Conservation (phyloP, 2,888 invertebrate genomes). For the Oscheius sp. region DNA sequence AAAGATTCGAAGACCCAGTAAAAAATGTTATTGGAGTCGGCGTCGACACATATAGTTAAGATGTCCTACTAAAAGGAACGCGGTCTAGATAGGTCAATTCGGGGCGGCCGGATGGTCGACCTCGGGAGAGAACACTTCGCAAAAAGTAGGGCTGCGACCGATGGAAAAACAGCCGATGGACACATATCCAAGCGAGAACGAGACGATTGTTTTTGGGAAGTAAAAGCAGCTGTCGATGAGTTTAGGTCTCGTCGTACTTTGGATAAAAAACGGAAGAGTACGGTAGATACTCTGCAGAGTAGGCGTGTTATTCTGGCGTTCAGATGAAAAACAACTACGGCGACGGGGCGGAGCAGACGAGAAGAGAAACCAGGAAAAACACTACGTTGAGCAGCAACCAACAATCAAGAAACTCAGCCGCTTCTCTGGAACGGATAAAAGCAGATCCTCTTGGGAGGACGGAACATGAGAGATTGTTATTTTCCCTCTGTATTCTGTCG, state of each 20-base stretch:
- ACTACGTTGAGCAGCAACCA: conserved; percentile 28
- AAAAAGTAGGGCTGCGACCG: conserved; percentile 28
- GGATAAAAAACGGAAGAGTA: not conserved
- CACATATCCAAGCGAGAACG: conserved; percentile 8
- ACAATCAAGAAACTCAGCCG: conserved; percentile 2
- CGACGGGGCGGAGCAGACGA: conserved; percentile 24
- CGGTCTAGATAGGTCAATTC: conserved; percentile 30
- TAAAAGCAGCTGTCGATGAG: not conserved
- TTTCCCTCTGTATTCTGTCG: not conserved
- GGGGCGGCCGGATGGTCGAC: conserved; percentile 25
- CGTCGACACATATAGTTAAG: conserved; percentile 35
- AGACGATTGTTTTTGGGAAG: conserved; percentile 8
- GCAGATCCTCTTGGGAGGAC: not conserved
- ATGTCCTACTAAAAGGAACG: conserved; percentile 34
- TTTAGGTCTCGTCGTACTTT: too few relatives aligned
- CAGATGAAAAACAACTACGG: conserved; percentile 34
- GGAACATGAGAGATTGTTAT: not conserved
- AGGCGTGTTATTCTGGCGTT: conserved; percentile 34
- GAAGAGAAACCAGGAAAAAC: conserved; percentile 15
- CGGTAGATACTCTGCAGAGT: conserved; percentile 21
- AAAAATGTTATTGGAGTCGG: conserved; percentile 18
- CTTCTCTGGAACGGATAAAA: not conserved
- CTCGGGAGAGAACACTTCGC: conserved; percentile 20
- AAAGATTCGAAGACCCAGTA: conserved; percentile 18
- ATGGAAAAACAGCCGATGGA: conserved; percentile 26